A percentile compares a stretch with the other conserved stretches of the same genome.
Conservation (phyloP, 2,797 vertebrate species). For the Tarsius wallacei region DNA sequence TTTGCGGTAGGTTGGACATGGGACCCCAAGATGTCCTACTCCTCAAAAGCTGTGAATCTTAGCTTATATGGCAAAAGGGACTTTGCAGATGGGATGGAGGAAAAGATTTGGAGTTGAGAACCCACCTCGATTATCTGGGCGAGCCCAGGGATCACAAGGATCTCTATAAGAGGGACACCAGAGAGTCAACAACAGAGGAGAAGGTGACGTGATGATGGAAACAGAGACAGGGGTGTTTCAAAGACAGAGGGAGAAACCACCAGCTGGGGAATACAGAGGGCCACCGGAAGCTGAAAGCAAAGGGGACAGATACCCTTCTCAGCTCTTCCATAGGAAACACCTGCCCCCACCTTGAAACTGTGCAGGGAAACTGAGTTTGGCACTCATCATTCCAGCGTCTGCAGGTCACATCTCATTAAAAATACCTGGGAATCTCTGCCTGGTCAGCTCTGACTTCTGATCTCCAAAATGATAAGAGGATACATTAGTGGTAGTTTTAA, state of each 20-base stretch:
- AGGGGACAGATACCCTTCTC: not conserved
- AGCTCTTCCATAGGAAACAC: not conserved
- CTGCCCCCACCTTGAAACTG: not conserved
- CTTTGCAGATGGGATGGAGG: not conserved
- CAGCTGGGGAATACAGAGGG: too few relatives aligned
- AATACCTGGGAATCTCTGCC: not conserved
- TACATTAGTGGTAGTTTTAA: not conserved
- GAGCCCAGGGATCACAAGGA: too few relatives aligned
- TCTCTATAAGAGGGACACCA: not conserved
- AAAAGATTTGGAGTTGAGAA: not conserved
- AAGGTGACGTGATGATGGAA: not conserved
- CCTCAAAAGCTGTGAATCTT: not conserved
- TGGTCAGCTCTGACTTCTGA: not conserved
- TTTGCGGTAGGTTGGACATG: not conserved
- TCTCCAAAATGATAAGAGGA: not conserved
- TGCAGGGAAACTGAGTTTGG: not conserved
- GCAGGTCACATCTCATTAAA: not conserved
- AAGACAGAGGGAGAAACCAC: not conserved
- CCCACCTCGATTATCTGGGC: not conserved
- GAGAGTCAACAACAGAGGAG: not conserved
- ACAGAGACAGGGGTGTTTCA: not conserved
- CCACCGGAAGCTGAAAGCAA: not conserved
- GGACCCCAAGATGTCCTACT: not conserved
- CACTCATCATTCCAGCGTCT: not conserved
- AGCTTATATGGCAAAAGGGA: not conserved